Evolutionary conservation across 2,113 vertebrate genomes (phyloP), one percentile per base, ranked within the genome.

Genomic region (Sebastes fasciatus): DNA sequence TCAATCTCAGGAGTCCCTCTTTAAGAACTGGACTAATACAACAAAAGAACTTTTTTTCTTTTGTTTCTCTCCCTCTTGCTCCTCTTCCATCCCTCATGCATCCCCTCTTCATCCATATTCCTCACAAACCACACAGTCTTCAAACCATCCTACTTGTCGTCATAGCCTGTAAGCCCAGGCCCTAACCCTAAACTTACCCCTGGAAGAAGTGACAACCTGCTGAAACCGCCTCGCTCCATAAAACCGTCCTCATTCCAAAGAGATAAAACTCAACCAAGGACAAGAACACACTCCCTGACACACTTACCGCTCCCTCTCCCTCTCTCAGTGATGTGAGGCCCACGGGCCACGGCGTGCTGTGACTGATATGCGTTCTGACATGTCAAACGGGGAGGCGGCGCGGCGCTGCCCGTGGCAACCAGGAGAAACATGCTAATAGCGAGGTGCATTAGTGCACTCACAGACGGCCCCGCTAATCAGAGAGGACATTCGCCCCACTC

Each of bases 391-490:
- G 77, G 86, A 82, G 90, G 85, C 88, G 70, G 85, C 54, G 74
- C 74, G 67, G 87, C 85, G 90, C 91, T 89, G 93, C 95, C 95
- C 86, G 87, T 94, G 94, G 94, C 94, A 91, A 94, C 90, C 90
- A 86, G 90, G 85, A 92, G 91, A 87, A 93, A 94, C 93, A 95
- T 94, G 93, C 89, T 95, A 95, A 95, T 95, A 93, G 89, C 86
- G 86, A 93, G 89, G 87, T 94, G 93, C 95, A 95, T 95, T 95
- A 95, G 92, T 88, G 94, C 90, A 91, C 88, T 94, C 92, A 93
- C 64, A 80, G 82, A 63, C 66, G 5, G 79, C 83, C 11, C 48
- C 8, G 85, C 89, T 94, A 94, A 95, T 95, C 91, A 91, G 63
- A 92, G 72, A 87, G 82, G 91, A 95, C 94, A 60, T 86, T 71